Evolutionary conservation across 2,113 vertebrate genomes (phyloP).

Genomic region (Cyphomyrus discorhynchus): DNA sequence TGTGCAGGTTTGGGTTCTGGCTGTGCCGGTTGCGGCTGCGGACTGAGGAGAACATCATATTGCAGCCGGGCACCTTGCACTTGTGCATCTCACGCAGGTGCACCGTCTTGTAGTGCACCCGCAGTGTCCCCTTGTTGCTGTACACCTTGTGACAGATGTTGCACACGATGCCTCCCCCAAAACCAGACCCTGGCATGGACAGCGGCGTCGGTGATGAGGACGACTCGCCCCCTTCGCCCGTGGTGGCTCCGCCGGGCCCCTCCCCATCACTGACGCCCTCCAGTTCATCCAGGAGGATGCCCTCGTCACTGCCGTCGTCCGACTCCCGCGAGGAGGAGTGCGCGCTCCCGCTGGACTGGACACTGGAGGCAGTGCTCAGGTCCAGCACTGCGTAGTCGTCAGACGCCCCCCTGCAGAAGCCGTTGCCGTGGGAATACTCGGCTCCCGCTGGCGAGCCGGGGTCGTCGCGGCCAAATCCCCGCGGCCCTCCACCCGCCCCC

Average conservation of each 20-base stretch:
- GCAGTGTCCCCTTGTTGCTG: conserved; percentile 98
- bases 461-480: conserved; percentile 55
- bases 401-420: conserved; percentile 74
- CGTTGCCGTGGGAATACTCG: conserved; percentile 82
- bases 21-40: conserved; percentile 97
- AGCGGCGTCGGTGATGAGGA: conserved; percentile 69
- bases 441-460: conserved; percentile 74
- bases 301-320: conserved; percentile 92
- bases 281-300: conserved; percentile 89
- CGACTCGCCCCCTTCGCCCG: conserved; percentile 31
- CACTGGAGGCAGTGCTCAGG: conserved; percentile 90
- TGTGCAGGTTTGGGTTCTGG: conserved; percentile 98
- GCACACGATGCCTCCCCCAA: conserved; percentile 85
- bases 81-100: conserved; percentile 98
- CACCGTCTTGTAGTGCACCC: conserved; percentile 98
- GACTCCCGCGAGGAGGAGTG: conserved; percentile 91
- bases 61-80: conserved; percentile 95
- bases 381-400: conserved; percentile 96
- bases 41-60: conserved; percentile 99
- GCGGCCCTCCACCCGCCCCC: conserved; percentile 43
- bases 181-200: conserved; percentile 68
- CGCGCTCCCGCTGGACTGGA: conserved; percentile 92
- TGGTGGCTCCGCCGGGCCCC: conserved; percentile 65
- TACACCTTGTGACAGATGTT: conserved; percentile 99
- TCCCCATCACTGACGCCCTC: conserved; percentile 86